Evolutionary conservation across 2,113 vertebrate genomes (phyloP).

Genomic region (Gymnogyps californianus): DNA sequence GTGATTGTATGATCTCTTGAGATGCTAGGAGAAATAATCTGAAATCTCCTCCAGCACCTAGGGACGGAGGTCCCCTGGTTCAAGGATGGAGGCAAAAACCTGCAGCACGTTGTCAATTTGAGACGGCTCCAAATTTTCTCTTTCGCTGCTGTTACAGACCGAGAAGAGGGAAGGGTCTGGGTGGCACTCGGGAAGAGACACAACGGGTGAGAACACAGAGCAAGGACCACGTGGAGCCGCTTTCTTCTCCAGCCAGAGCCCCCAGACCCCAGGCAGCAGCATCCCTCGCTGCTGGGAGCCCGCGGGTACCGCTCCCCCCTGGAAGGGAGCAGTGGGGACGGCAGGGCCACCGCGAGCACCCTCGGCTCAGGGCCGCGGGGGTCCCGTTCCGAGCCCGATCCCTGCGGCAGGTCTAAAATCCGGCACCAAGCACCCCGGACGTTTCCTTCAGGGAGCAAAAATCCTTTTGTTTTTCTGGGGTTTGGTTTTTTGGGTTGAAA

Average conservation of each 20-base stretch:
- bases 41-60: not conserved
- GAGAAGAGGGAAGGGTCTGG: not conserved
- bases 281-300: not conserved
- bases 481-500: not conserved
- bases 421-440: not conserved
- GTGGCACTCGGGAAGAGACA: not conserved
- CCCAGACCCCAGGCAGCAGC: not conserved
- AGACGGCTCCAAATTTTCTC: not conserved
- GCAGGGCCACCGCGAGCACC: not conserved
- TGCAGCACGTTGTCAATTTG: not conserved
- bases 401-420: not conserved
- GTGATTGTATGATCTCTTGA: not conserved
- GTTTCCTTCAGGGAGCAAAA: conserved; percentile 8
- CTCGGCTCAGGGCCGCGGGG: not conserved
- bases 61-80: not conserved
- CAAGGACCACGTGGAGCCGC: accelerated
- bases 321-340: not conserved
- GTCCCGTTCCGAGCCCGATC: not conserved
- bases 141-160: accelerated
- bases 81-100: not conserved
- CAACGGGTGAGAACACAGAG: not conserved
- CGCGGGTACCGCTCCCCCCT: not conserved
- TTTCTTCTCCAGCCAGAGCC: not conserved
- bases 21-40: not conserved
- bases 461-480: not conserved